Evolutionary conservation across 1,140 invertebrate genomes (phyloP).

Genomic region (Neodiprion lecontei): DNA sequence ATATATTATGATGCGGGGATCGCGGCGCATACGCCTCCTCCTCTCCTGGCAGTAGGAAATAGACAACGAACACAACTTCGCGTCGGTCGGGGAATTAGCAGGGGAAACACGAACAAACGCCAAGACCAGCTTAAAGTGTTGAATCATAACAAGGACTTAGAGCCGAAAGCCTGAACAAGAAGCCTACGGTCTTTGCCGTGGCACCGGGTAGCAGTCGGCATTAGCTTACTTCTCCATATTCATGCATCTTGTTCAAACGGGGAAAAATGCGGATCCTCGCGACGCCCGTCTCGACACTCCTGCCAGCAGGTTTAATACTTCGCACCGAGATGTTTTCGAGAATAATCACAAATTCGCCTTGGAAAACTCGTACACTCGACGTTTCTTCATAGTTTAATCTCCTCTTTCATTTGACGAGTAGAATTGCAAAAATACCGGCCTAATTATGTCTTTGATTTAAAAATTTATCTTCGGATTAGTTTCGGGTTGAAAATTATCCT

Average conservation of each 20-base stretch:
- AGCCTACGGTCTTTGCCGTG: slow-evolving; percentile 17
- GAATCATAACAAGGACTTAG: slow-evolving; percentile 41
- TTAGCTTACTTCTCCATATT: slow-evolving; percentile 37
- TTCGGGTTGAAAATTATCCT: too few species aligned
- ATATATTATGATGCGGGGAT: background rate
- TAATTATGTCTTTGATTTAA: too few species aligned
- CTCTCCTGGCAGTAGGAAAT: slow-evolving; percentile 20
- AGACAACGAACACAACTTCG: slow-evolving; percentile 24
- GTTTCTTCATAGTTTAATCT: background rate
- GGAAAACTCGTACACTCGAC: background rate
- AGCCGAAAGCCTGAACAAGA: slow-evolving; percentile 35
- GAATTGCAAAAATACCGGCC: too few species aligned
- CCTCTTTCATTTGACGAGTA: background rate
- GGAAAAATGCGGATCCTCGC: too few species aligned
- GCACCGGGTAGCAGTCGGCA: slow-evolving; percentile 26
- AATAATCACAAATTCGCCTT: background rate
- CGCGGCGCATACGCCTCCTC: background rate
- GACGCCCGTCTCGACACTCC: too few species aligned
- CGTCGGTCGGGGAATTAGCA: slow-evolving; percentile 24
- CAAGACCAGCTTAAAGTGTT: slow-evolving; percentile 33
- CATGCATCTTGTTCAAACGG: slow-evolving; percentile 17
- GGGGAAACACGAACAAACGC: slow-evolving; percentile 18
- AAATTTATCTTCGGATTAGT: too few species aligned
- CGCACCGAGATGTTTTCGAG: background rate
- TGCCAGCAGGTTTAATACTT: too few species aligned